These are phyloP conservation scores for Sceloporus undulatus DNA, from an alignment of 2,113 vertebrate species.

Conservation along the genomic window DNA sequence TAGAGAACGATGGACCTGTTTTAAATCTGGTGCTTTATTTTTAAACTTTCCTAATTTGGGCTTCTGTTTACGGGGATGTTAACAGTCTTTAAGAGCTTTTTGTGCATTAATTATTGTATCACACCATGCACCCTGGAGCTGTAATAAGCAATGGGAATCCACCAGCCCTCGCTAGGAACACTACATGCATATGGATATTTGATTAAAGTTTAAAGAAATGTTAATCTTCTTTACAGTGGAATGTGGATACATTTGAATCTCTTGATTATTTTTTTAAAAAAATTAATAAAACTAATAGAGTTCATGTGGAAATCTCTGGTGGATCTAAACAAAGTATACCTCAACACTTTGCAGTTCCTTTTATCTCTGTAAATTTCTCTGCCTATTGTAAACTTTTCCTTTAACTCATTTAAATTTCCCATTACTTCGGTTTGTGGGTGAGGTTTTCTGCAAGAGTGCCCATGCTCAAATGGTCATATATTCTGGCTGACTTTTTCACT, in stretches of 20 bases:
- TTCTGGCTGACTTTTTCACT: slow-evolving; percentile 78
- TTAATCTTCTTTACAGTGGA: slow-evolving; percentile 77
- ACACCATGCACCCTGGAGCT: slow-evolving; percentile 56
- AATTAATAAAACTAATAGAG: slow-evolving; percentile 90
- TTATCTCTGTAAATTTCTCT: slow-evolving; percentile 71
- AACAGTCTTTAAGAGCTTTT: slow-evolving; percentile 43
- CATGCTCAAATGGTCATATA: slow-evolving; percentile 86
- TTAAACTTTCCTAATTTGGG: neutral
- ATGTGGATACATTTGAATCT: slow-evolving; percentile 80
- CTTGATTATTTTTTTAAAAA: slow-evolving; percentile 81
- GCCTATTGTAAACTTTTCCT: slow-evolving; percentile 77
- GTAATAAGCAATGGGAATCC: slow-evolving; percentile 64
- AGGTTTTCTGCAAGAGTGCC: slow-evolving; percentile 98
- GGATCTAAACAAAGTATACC: slow-evolving; percentile 82
- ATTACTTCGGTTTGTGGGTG: slow-evolving; percentile 85
- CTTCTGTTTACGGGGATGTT: slow-evolving; percentile 23
- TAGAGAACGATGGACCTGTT: neutral
- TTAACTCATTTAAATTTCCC: slow-evolving; percentile 91
- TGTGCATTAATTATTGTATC: slow-evolving; percentile 50
- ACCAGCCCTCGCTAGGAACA: slow-evolving; percentile 49
- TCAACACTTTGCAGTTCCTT: slow-evolving; percentile 83
- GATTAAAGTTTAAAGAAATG: slow-evolving; percentile 69
- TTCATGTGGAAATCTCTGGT: slow-evolving; percentile 83
- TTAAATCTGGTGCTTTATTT: accelerated
- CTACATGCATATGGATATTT: slow-evolving; percentile 75